Evolutionary conservation across 2,888 invertebrate species (phyloP).

Genomic region (Andrena bucephala): DNA sequence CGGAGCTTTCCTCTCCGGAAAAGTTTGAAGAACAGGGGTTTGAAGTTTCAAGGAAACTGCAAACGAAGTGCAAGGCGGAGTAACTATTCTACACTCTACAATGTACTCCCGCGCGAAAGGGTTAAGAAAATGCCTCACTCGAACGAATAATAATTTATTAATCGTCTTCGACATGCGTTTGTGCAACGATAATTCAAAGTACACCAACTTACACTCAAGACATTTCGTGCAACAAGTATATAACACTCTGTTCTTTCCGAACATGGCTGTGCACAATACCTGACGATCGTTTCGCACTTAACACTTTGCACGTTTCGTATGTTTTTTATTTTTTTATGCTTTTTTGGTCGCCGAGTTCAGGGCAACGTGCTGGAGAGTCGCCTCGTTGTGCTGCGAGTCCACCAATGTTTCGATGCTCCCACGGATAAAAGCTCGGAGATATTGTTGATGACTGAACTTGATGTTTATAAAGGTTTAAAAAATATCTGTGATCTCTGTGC

Average conservation of each 20-base stretch:
- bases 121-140: background rate
- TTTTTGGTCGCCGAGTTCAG: conserved; percentile 23
- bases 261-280: conserved; percentile 74
- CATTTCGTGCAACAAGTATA: conserved; percentile 80
- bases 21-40: background rate
- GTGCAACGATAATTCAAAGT: conserved; percentile 50
- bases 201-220: conserved; percentile 78
- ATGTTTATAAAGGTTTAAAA: conserved; percentile 69
- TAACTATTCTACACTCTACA: background rate
- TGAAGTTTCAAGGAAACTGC: background rate
- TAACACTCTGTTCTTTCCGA: conserved; percentile 64
- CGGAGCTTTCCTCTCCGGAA: background rate
- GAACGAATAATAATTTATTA: background rate
- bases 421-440: conserved; percentile 4
- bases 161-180: conserved; percentile 14
- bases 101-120: background rate
- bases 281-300: conserved; percentile 71
- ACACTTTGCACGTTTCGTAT: conserved; percentile 58
- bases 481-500: conserved; percentile 59
- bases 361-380: conserved; percentile 49
- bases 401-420: conserved; percentile 1
- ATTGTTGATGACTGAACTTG: conserved; percentile 8
- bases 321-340: background rate
- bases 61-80: background rate
- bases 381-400: conserved; percentile 50